These are phyloP conservation scores for Macrobrachium nipponense DNA, from an alignment of 1,140 invertebrate genomes.

Conservation along the genomic window DNA sequence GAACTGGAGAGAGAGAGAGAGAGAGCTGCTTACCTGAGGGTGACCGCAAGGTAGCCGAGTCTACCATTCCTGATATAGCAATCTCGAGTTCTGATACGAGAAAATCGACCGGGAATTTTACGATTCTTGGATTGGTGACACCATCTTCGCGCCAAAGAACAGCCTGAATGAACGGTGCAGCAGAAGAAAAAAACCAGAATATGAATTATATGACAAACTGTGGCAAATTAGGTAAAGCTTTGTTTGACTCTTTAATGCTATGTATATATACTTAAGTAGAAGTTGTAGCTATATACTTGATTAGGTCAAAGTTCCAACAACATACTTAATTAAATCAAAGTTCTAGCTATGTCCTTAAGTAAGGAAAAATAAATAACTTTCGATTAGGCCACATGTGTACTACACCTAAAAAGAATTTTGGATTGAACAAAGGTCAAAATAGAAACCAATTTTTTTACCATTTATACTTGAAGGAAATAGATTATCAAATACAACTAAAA, in stretches of 20 bases:
- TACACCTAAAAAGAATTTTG: too few relatives aligned
- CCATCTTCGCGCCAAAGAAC: conserved; percentile 12
- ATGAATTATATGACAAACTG: neutral
- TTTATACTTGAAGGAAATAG: too few relatives aligned
- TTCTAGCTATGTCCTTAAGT: too few relatives aligned
- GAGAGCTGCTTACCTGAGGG: conserved; percentile 32
- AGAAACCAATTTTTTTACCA: too few relatives aligned
- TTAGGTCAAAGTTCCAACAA: too few relatives aligned
- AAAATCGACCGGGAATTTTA: conserved; percentile 40
- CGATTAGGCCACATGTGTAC: too few relatives aligned
- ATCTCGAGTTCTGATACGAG: conserved; percentile 24
- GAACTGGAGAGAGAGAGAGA: neutral
- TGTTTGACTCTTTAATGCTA: neutral
- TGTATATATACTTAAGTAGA: too few relatives aligned
- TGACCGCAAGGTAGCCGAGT: conserved; percentile 5
- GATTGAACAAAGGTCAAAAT: too few relatives aligned
- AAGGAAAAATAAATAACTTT: too few relatives aligned
- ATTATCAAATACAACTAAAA: too few relatives aligned
- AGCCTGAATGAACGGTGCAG: neutral
- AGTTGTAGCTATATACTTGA: too few relatives aligned
- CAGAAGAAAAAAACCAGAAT: neutral
- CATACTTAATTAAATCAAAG: too few relatives aligned
- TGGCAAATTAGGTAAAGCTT: neutral
- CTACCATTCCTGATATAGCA: conserved; percentile 27
- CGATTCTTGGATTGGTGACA: neutral